Evolutionary conservation across 2,113 vertebrate species (phyloP), one percentile per base, ranked within the genome.

Genomic region (Lagopus muta): DNA sequence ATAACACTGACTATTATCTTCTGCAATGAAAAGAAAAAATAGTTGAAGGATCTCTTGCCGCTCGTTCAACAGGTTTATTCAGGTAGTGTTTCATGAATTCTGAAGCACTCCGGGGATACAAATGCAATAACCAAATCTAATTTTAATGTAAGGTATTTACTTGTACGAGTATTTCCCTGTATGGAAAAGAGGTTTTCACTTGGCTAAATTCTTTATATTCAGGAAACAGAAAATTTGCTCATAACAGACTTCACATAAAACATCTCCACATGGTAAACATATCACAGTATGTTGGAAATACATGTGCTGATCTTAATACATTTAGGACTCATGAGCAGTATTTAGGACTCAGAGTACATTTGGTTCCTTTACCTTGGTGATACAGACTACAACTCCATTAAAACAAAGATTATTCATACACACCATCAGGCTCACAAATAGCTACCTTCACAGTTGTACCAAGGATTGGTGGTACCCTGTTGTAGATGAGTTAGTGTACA

Each of bases 81-180:
- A 82, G 81, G 16, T 82, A 30, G 71, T 82, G 87, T 85, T 89
- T 91, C 94, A 92, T 89, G 79, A 92, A 89, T 73, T 87, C 71
- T 42, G 32, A 79, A 48, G 34, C 40, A 85, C n/a, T 8, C 61
- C 58, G 21, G 50, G 71, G 42, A 84, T 86, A 80, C 19, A 88
- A 86, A 88, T 65, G 30, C 57, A 88, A 86, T 47, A 84, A 81
- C 8, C 20, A 75, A 84, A 92, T 40, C 72, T 82, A 88, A 88
- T 94, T 86, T 92, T 69, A 80, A 74, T 86, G 52, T 50, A 94
- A 93, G 48, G 24, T 50, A 50, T 50, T 50, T 50, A 24, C 48
- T 81, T 78, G 30, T 22, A 8, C 16, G 10, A 8, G 8, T 52
- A 89, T 83, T 76, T 60, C n/a, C 14, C 61, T 89, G 27, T 48